phyloP scores from a whole-genome alignment of 2,797 vertebrate genomes.

The Dipus sagitta region DNA sequence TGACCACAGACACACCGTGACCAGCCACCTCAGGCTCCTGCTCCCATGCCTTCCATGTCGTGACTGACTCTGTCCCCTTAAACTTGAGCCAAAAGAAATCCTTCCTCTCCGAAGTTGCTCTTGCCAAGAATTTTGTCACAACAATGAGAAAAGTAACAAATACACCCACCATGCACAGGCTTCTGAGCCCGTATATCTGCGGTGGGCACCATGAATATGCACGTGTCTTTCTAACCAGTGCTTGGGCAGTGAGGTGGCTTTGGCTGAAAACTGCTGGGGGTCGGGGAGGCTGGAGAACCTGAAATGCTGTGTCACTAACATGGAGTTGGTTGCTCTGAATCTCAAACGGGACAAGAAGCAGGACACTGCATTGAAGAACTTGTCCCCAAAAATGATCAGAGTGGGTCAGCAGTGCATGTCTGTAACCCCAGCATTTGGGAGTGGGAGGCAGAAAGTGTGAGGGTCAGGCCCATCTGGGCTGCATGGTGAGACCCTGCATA shows the following conservation, averaged over 20 bases:
- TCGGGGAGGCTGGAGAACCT: neutral
- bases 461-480: neutral
- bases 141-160: too few species aligned
- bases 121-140: too few species aligned
- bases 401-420: neutral
- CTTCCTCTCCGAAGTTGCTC: too few species aligned
- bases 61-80: too few species aligned
- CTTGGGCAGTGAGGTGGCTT: neutral
- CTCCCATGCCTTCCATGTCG: too few species aligned
- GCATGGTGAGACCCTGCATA: too few species aligned
- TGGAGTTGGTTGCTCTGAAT: neutral
- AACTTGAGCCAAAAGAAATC: too few species aligned
- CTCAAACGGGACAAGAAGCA: neutral
- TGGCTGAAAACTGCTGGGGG: neutral
- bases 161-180: too few species aligned
- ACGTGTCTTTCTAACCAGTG: fast-evolving
- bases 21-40: too few species aligned
- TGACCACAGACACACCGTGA: too few species aligned
- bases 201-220: fast-evolving
- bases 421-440: neutral
- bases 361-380: neutral
- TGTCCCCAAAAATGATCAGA: neutral
- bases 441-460: neutral
- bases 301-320: too few species aligned
- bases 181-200: neutral